Evolutionary conservation across 2,113 vertebrate species (phyloP).

Genomic region (Nothocercus julius): DNA sequence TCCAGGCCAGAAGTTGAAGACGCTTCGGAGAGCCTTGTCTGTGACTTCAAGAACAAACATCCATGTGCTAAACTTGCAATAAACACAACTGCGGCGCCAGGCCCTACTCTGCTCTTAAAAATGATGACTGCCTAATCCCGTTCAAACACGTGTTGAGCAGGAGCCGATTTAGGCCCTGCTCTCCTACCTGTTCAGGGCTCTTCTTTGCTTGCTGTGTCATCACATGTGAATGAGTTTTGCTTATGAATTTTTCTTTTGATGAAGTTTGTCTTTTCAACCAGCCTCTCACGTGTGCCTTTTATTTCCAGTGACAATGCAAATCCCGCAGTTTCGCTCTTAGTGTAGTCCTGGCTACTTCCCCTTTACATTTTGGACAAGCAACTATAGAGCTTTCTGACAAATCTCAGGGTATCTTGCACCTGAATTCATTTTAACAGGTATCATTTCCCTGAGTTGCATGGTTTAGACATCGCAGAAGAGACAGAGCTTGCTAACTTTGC

Average conservation of each 20-base stretch:
- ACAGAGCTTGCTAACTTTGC: neutral
- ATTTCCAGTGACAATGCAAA: neutral
- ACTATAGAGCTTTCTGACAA: neutral
- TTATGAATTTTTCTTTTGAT: neutral
- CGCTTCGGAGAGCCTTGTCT: fast-evolving
- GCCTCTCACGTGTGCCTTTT: neutral
- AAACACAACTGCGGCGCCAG: neutral
- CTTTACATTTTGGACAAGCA: neutral
- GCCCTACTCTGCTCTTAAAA: neutral
- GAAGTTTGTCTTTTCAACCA: fast-evolving
- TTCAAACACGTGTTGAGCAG: neutral
- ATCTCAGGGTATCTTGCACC: neutral
- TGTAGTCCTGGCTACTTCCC: neutral
- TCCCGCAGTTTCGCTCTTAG: neutral
- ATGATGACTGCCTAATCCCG: neutral
- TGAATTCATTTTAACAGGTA: neutral
- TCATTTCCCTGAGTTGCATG: neutral
- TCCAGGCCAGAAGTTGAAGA: neutral
- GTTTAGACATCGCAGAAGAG: neutral
- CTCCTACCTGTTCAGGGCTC: neutral
- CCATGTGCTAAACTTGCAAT: neutral
- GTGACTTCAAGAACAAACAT: neutral
- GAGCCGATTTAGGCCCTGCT: fast-evolving
- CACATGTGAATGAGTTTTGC: neutral
- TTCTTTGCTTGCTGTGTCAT: neutral